A percentile compares a stretch with the other conserved stretches of the same genome.
These are phyloP conservation scores for Neotoxoptera formosana DNA, from an alignment of 1,140 invertebrate species.

Conservation along the genomic window DNA sequence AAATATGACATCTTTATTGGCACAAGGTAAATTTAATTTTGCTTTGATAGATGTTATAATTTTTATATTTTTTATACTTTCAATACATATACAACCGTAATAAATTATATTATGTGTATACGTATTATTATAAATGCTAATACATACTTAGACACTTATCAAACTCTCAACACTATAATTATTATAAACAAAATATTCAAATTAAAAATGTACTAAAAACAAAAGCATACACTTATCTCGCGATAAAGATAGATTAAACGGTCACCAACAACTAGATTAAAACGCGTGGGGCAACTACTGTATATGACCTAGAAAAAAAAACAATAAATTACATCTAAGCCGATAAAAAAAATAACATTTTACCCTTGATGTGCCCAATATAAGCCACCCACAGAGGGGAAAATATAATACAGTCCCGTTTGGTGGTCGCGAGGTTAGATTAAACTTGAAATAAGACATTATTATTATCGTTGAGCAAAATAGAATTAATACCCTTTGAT, in stretches of 20 bases:
- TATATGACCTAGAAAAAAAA: not conserved
- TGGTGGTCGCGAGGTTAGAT: not conserved
- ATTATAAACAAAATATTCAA: constrained; percentile 1
- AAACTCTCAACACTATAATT: not conserved
- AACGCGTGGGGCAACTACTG: not conserved
- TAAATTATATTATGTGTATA: not conserved
- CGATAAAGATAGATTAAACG: not conserved
- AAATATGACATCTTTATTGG: not conserved
- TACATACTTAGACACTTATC: not conserved
- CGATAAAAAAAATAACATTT: constrained; percentile 9
- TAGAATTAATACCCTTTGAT: not conserved
- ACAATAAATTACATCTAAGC: constrained; percentile 17
- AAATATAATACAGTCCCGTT: not conserved
- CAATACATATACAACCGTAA: not conserved
- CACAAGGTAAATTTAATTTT: not conserved
- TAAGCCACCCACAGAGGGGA: not conserved
- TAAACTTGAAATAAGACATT: constrained; percentile 7
- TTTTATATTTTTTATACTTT: not conserved
- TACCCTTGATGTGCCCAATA: not conserved
- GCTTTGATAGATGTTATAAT: not conserved
- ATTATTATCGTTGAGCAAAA: not conserved
- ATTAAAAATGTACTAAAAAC: not conserved
- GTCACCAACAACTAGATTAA: not conserved
- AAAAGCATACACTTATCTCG: not conserved
- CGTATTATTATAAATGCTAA: not conserved